These are phyloP conservation scores for Heliconius nattereri DNA, from an alignment of 1,140 invertebrate species.

Conservation along the genomic window DNA sequence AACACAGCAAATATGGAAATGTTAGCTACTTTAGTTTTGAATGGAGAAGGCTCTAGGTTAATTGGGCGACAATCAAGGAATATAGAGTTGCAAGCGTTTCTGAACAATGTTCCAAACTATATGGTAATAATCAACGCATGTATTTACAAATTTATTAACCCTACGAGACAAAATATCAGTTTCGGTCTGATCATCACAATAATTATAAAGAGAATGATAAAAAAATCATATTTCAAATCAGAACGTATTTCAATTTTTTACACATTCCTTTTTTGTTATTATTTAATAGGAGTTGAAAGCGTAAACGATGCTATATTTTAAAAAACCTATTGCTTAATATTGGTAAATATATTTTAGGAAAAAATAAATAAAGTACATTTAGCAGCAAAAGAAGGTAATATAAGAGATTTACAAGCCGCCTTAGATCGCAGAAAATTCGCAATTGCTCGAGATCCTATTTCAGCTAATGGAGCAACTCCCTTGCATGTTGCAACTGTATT, in stretches of 20 bases:
- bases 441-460: slow-evolving; percentile 89
- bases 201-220: too few relatives aligned
- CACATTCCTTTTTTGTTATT: too few relatives aligned
- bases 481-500: slow-evolving; percentile 95
- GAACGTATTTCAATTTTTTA: too few relatives aligned
- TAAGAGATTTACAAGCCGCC: slow-evolving; percentile 91
- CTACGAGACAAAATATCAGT: too few relatives aligned
- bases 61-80: slow-evolving; percentile 87
- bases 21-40: slow-evolving; percentile 92
- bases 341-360: slow-evolving; percentile 82
- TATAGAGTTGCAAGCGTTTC: slow-evolving; percentile 92
- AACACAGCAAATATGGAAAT: slow-evolving; percentile 92
- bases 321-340: background rate
- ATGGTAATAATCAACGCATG: slow-evolving; percentile 84
- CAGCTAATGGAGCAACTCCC: slow-evolving; percentile 93
- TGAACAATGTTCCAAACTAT: slow-evolving; percentile 93
- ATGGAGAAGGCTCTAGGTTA: slow-evolving; percentile 91
- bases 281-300: too few relatives aligned
- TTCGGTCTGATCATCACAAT: too few relatives aligned
- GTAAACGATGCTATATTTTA: too few relatives aligned
- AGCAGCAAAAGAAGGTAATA: slow-evolving; percentile 91
- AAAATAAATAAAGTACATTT: slow-evolving; percentile 94
- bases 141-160: too few relatives aligned
- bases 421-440: slow-evolving; percentile 95
- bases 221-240: too few relatives aligned